Base-by-base conservation (phyloP, 35 echinoderm and acorn worm genomes). In the Holothuria glaberrima region DNA sequence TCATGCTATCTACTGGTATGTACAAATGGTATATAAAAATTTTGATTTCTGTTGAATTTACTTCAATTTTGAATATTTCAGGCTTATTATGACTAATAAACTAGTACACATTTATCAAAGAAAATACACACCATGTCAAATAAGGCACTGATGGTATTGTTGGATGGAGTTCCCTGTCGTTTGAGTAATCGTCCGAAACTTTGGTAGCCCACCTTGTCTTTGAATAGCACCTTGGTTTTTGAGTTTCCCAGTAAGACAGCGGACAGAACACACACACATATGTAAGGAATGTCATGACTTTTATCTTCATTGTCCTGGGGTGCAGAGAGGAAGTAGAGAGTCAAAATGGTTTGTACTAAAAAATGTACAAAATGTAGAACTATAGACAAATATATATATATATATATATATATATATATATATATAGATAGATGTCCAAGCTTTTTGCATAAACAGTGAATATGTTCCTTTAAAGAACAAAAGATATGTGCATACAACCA, bases 111-210 rank as follows among this genome's bases (percentile, higher is more conserved):
- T 54, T 1, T 14, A 5, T 54, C 0, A 54, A 54, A 54, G 9
- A 54, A 54, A 54, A 54, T 18, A 41, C 93, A 70, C 75, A 97
- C 95, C 97, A 99, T 94, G 72, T 99, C 91, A 30, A 99, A 74
- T 31, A 99, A 88, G 66, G 97, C 88, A 48, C 91, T 85, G 52
- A 99, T 80, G 44, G 94, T 88, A 88, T 90, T 86, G 20, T 90
- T 64, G 29, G 93, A 95, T 28, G 97, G 97, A 24, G 79, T 68
- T 48, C 94, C 97, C 35, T 92, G 80, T 33, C 82, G 30, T 72
- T 89, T 66, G 20, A 99, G 74, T 33, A 92, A 54, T 12, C 90
- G 54, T 7, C 97, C 91, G 9, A 95, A 91, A 32, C 88, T 73
- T 9, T 89, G 81, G 59, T 95, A 99, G 24, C 96, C 97, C 57